These are phyloP conservation scores for Agonopterix subpropinquella DNA, from an alignment of 2,888 invertebrate genomes.

Conservation along the genomic window DNA sequence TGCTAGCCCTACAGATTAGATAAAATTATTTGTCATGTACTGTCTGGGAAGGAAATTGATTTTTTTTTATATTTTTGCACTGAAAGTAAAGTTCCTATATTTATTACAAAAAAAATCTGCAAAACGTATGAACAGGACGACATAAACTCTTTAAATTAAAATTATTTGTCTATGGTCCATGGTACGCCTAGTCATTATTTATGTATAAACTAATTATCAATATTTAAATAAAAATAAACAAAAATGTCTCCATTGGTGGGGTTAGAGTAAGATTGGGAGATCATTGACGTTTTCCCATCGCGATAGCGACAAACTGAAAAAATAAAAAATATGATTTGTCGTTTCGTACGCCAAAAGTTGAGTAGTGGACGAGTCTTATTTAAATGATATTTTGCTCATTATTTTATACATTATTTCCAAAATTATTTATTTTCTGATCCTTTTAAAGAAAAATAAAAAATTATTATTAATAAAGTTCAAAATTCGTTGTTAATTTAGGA, in stretches of 20 bases:
- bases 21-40: conserved; percentile 6
- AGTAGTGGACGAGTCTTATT: conserved; percentile 1
- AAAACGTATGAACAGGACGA: conserved; percentile 36
- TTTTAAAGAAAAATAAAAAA: background rate
- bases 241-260: conserved; percentile 41
- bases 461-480: background rate
- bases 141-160: conserved; percentile 18
- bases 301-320: conserved; percentile 5
- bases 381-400: conserved; percentile 5
- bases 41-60: conserved; percentile 18
- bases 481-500: no score
- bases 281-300: background rate
- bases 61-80: conserved; percentile 52
- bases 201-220: conserved; percentile 57
- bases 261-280: conserved; percentile 35
- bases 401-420: background rate
- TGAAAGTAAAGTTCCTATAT: conserved; percentile 70
- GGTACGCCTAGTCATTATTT: conserved; percentile 72
- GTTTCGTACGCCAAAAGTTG: conserved; percentile 10
- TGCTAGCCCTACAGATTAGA: background rate
- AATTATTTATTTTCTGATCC: background rate
- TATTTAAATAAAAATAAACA: conserved; percentile 39
- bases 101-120: conserved; percentile 47
- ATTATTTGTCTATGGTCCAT: conserved; percentile 56
- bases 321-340: conserved; percentile 8